Percentiles rank a stretch among this genome's conserved stretches.
Evolutionary conservation across 2,113 vertebrate species (phyloP).

Genomic region (Heptranchias perlo): DNA sequence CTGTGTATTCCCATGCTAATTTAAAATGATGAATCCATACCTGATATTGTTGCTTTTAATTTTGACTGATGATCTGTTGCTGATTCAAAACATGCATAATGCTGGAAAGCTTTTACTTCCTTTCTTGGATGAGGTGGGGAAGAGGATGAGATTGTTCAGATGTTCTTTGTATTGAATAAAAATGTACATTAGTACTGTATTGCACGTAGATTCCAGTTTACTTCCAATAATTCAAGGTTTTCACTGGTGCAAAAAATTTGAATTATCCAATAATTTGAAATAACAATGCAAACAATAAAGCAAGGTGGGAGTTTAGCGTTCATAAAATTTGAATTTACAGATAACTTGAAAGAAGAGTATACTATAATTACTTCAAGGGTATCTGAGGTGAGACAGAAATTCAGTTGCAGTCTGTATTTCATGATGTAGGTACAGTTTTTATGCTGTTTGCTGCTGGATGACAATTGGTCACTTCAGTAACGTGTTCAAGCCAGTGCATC

Average conservation of each 20-base stretch:
- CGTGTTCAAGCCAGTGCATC: neutral
- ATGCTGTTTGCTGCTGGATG: neutral
- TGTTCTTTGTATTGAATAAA: neutral
- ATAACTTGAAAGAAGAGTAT: neutral
- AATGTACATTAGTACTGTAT: neutral
- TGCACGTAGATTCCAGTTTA: neutral
- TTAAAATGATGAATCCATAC: neutral
- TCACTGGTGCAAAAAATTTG: neutral
- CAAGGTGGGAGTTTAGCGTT: neutral
- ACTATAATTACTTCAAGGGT: neutral
- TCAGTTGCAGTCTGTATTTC: neutral
- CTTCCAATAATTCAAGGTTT: neutral
- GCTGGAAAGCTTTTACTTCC: neutral
- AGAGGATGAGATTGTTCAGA: neutral
- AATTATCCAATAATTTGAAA: neutral
- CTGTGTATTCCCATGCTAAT: neutral
- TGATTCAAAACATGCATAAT: neutral
- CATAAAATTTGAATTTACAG: neutral
- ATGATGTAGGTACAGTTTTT: neutral
- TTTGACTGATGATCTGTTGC: neutral
- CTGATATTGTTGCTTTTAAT: neutral
- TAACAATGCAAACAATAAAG: neutral
- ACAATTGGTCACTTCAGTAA: neutral
- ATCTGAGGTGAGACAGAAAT: neutral
- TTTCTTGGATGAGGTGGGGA: neutral